Base-by-base conservation (phyloP, 1,140 invertebrate species). In the Drosophila insularis region DNA sequence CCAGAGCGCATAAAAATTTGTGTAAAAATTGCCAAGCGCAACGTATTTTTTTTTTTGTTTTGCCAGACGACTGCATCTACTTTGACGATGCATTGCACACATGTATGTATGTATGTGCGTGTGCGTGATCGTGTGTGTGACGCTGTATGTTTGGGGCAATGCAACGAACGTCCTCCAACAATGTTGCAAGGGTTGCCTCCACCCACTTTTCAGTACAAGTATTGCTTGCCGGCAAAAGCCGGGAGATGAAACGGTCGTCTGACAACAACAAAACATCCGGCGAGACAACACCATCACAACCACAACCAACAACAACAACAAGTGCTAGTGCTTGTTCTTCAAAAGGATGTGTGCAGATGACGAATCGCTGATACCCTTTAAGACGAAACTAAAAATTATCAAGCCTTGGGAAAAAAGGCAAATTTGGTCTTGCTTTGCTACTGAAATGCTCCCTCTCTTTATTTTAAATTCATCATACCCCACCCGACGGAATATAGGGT, bases 191-290 rank as follows among this genome's bases (percentile, higher is more conserved):
- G 74, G 27, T 70, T 54, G 55, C 62, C 59, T 67, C 37, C 62
- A 53, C 75, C 73, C 73, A 65, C 4, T 60, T 63, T 59, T 54
- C 40, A 17, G 66, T n/a, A 7, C 19, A 35, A 54, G 23, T 14
- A 46, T 55, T 19, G 50, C 37, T 27, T 21, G 27, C 46, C 54
- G 13, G 8, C 37, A 35, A 62, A 62, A 78, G 71, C 68, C 75
- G 79, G 79, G 72, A 79, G 71, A 81, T 78, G 75, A 81, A 81
- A 81, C 79, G 79, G 54, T 64, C 62, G 63, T 64, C 62, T 53
- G 70, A 81, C 71, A 87, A 76, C 82, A 86, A 80, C 79, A 86
- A 81, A 81, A 81, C 84, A 87, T 79, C 79, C 75, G 82, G 84
- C 74, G 17, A 77, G 74, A 64, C 32, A 62, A 68, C 56, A 58